Conservation (phyloP, 1,140 invertebrate genomes). For the Lutraria rhynchaena region DNA sequence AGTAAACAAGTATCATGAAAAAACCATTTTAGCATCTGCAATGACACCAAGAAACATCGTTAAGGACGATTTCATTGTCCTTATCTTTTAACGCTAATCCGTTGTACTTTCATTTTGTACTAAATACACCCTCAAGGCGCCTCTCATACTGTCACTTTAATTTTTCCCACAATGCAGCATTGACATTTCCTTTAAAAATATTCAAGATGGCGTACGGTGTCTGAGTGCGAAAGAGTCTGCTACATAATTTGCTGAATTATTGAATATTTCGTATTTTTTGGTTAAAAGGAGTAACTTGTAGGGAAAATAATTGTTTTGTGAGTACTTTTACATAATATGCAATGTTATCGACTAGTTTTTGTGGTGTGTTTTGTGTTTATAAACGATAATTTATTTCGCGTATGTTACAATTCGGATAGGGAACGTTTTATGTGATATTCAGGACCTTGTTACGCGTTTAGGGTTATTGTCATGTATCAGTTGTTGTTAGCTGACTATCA, state of each 20-base stretch:
- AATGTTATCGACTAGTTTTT: background rate
- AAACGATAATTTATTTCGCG: slow-evolving; percentile 7
- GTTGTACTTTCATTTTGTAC: no score
- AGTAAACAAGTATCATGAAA: no score
- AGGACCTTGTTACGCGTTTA: background rate
- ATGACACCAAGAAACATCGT: no score
- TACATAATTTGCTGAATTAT: slow-evolving; percentile 22
- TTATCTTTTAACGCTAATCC: no score
- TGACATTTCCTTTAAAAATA: slow-evolving; percentile 50
- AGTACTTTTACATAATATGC: background rate
- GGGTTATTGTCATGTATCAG: background rate
- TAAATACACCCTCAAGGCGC: background rate
- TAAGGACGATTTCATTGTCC: no score
- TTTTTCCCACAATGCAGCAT: slow-evolving; percentile 40
- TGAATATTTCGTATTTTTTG: background rate
- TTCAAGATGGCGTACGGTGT: slow-evolving; percentile 42
- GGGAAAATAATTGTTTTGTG: slow-evolving; percentile 15
- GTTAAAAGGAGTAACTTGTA: background rate
- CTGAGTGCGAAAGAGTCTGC: background rate
- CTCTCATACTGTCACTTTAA: slow-evolving; percentile 47
- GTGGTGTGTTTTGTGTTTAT: background rate
- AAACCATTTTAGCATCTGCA: no score
- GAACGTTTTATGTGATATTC: background rate
- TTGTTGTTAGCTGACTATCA: no score
- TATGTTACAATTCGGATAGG: slow-evolving; percentile 8